phyloP scores from a whole-genome alignment of 2,888 invertebrate genomes.

The Sinelater perroti region DNA sequence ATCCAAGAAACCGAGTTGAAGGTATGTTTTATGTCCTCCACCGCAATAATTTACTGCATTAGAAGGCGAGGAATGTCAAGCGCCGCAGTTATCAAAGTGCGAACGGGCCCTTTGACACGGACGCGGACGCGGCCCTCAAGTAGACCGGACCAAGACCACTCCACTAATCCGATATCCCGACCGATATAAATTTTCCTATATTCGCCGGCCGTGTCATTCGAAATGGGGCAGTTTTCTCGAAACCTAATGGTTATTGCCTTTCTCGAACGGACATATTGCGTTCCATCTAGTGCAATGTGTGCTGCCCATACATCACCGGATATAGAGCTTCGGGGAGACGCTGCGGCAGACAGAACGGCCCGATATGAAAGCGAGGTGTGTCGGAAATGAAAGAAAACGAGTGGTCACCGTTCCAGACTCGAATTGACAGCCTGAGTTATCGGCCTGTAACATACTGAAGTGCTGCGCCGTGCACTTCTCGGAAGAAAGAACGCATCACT shows the following conservation, averaged over 20 bases:
- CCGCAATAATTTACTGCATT: not conserved
- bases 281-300: constrained; percentile 69
- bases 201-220: constrained; percentile 69
- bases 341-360: constrained; percentile 51
- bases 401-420: constrained; percentile 42
- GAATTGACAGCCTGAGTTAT: constrained; percentile 36
- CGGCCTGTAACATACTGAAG: constrained; percentile 16
- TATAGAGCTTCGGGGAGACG: constrained; percentile 54
- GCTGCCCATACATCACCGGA: constrained; percentile 66
- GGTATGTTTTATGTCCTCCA: not conserved
- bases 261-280: constrained; percentile 69
- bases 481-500: constrained; percentile 5
- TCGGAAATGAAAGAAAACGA: constrained; percentile 47
- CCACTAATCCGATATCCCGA: constrained; percentile 54
- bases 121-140: constrained; percentile 29
- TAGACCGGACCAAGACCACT: constrained; percentile 41
- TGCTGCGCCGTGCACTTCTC: not conserved
- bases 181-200: constrained; percentile 68
- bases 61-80: not conserved
- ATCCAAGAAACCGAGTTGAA: not conserved
- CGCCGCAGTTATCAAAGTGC: constrained; percentile 7
- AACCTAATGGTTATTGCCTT: constrained; percentile 71
- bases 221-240: constrained; percentile 69
- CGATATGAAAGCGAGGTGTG: constrained; percentile 47
- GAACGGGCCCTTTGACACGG: constrained; percentile 20